Conservation (phyloP, 2,888 invertebrate species). For the Mimas tiliae region DNA sequence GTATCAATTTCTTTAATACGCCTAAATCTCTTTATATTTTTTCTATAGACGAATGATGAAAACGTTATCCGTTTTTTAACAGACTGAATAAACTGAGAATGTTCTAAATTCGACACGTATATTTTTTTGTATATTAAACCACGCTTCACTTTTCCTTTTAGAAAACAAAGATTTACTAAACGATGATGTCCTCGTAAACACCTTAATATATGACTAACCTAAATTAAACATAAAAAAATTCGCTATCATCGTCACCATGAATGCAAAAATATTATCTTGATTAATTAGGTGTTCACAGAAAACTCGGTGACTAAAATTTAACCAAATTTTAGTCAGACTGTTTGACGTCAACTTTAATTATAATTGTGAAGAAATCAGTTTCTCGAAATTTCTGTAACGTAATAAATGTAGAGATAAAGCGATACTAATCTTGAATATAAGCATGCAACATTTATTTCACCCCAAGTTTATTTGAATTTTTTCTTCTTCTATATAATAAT, state of each 20-base stretch:
- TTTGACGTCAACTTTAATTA: constrained; percentile 46
- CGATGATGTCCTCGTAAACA: neutral
- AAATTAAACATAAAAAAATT: constrained; percentile 26
- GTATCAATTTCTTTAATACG: no score
- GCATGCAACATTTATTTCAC: no score
- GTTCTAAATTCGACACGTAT: no score
- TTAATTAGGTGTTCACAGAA: constrained; percentile 45
- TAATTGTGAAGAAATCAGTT: constrained; percentile 20
- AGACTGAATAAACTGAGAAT: no score
- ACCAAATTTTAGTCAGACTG: constrained; percentile 44
- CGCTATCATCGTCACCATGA: constrained; percentile 27
- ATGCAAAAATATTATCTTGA: constrained; percentile 46
- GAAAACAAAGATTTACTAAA: neutral
- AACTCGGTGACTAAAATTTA: constrained; percentile 29
- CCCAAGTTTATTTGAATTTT: no score
- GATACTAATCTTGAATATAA: no score
- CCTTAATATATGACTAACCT: constrained; percentile 30
- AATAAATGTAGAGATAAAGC: neutral
- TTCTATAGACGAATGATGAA: no score
- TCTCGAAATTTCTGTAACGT: neutral
- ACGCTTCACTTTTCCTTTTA: neutral
- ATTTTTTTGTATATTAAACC: no score
- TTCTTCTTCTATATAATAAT: no score
- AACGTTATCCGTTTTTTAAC: no score
- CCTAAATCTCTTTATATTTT: no score